Evolutionary conservation across 1,140 invertebrate genomes (phyloP), one percentile per base, ranked within the genome.

Genomic region (Akabosia matsudoensis): DNA sequence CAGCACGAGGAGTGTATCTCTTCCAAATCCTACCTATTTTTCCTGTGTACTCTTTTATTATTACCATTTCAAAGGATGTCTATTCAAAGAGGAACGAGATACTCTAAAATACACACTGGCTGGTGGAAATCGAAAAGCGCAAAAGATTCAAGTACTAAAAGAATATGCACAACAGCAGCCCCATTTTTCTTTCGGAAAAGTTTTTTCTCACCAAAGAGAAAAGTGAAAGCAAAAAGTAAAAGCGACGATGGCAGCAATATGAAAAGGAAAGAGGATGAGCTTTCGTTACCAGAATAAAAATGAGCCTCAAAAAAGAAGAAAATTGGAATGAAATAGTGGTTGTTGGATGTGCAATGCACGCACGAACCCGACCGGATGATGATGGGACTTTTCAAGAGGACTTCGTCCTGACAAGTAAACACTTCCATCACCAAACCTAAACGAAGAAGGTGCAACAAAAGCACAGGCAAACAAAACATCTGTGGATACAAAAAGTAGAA

Each of bases 231-330:
- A 67, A 67, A 67, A 61, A n/a, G 14, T 7, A 61, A n/a, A 61
- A 4, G 24, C 14, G 24, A 61, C 54, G 54, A 10, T 22, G 54
- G 54, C 37, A 45, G n/a, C n/a, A n/a, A n/a, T 45, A 45, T n/a
- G 54, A 61, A 22, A 61, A 31, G 28, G 61, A 31, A 67, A 30
- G 61, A 67, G 61, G 61, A 67, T 67, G 61, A 67, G 61, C 61
- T 67, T 67, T 67, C 61, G 61, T 31, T 67, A 30, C 3, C 61
- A 67, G 61, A 67, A 67, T 67, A 67, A 67, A 67, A 67, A 67
- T 67, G 61, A 67, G 61, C 61, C 28, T 67, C 61, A 67, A 67
- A 30, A 30, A 67, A 30, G 30, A 67, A 67, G 30, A 67, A 67
- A 67, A 67, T 24, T 45, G 37, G 7, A 45, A 45, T 10, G 37